A percentile compares a stretch with the other conserved stretches of the same genome.
Evolutionary conservation across 2,888 invertebrate species (phyloP).

Genomic region (Gymnosoma rotundatum): DNA sequence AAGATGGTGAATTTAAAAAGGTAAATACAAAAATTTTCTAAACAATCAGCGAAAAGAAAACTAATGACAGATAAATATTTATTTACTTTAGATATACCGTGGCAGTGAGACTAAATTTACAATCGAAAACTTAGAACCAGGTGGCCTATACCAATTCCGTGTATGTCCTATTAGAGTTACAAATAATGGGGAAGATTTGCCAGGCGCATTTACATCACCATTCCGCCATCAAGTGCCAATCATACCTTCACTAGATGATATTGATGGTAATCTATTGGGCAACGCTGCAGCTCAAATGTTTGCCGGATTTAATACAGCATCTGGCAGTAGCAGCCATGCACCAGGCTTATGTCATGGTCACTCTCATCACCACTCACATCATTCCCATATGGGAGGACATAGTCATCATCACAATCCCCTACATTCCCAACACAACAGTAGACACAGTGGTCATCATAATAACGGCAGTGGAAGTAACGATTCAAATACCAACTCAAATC

Average conservation of each 20-base stretch:
- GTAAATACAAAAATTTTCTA: slow-evolving; percentile 78
- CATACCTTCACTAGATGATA: slow-evolving; percentile 74
- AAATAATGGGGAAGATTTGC: slow-evolving; percentile 84
- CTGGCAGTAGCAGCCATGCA: slow-evolving; percentile 67
- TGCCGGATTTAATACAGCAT: slow-evolving; percentile 68
- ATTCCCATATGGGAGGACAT: slow-evolving; percentile 74
- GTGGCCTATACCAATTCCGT: slow-evolving; percentile 89
- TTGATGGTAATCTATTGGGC: slow-evolving; percentile 75
- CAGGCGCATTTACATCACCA: slow-evolving; percentile 87
- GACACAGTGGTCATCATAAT: slow-evolving; percentile 74
- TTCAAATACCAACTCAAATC: slow-evolving; percentile 53
- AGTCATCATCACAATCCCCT: slow-evolving; percentile 73
- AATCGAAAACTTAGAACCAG: slow-evolving; percentile 88
- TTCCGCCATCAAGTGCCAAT: slow-evolving; percentile 83
- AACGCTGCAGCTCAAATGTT: slow-evolving; percentile 71
- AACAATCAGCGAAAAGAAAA: background rate
- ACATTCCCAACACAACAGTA: slow-evolving; percentile 78
- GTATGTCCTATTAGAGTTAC: slow-evolving; percentile 89
- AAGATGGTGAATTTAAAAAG: slow-evolving; percentile 86
- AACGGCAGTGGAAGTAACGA: slow-evolving; percentile 67
- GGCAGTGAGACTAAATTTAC: slow-evolving; percentile 86
- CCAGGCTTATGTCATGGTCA: slow-evolving; percentile 68
- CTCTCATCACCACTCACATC: slow-evolving; percentile 69
- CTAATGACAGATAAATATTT: background rate
- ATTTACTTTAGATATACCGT: slow-evolving; percentile 85